phyloP scores from a whole-genome alignment of 2,797 vertebrate genomes.

The Alca torda region DNA sequence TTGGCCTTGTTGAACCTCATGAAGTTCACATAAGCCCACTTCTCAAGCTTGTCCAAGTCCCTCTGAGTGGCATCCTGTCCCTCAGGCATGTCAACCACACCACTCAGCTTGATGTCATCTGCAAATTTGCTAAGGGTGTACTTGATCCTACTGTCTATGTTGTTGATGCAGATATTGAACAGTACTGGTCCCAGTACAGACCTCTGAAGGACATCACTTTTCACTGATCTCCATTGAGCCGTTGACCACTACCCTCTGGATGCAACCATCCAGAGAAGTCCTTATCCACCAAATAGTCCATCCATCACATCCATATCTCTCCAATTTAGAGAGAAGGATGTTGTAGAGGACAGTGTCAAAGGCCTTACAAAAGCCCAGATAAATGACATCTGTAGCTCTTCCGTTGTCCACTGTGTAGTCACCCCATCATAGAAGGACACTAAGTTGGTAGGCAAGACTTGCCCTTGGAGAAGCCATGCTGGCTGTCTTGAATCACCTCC shows the following conservation, averaged over 20 bases:
- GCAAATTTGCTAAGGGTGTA: too few relatives aligned
- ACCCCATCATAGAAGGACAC: neutral
- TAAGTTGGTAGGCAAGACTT: accelerated
- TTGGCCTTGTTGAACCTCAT: neutral
- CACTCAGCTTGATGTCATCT: too few relatives aligned
- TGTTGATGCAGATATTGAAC: too few relatives aligned
- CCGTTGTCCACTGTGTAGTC: neutral
- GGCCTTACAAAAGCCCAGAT: neutral
- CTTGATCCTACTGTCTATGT: too few relatives aligned
- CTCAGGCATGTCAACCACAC: too few relatives aligned
- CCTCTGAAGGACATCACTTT: too few relatives aligned
- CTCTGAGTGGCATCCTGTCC: too few relatives aligned
- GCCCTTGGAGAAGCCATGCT: neutral
- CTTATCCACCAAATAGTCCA: neutral
- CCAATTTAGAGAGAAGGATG: neutral
- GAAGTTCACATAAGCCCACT: too few relatives aligned
- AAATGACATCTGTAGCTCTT: neutral
- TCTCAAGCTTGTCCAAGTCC: too few relatives aligned
- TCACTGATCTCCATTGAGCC: neutral
- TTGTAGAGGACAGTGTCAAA: neutral
- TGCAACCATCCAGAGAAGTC: neutral
- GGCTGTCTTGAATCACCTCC: neutral
- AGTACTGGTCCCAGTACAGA: too few relatives aligned
- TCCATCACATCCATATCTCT: too few relatives aligned
- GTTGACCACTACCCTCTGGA: neutral